A percentile compares a stretch with the other conserved stretches of the same genome.
Evolutionary conservation across 2,888 invertebrate genomes (phyloP).

Genomic region (Perizoma flavofasciatum): DNA sequence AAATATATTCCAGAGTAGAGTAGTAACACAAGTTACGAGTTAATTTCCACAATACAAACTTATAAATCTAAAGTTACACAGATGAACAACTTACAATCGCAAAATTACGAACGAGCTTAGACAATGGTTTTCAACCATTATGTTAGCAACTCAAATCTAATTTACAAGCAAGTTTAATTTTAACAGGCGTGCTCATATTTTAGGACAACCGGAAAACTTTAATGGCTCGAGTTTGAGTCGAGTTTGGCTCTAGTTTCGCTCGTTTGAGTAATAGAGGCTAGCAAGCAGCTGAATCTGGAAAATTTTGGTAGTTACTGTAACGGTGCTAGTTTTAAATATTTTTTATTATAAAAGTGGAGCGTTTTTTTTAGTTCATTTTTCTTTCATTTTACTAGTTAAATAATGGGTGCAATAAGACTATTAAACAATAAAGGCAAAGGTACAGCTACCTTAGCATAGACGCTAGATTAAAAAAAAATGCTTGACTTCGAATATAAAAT

Average conservation of each 20-base stretch:
- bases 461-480: too few relatives aligned
- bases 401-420: too few relatives aligned
- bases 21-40: not conserved
- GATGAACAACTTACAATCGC: constrained; percentile 23
- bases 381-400: too few relatives aligned
- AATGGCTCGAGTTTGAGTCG: constrained; percentile 28
- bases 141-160: constrained; percentile 37
- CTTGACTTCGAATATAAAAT: too few relatives aligned
- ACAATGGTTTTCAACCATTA: constrained; percentile 35
- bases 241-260: constrained; percentile 56
- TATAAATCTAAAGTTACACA: constrained; percentile 22
- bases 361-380: too few relatives aligned
- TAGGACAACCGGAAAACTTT: constrained; percentile 41
- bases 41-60: constrained; percentile 9
- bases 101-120: constrained; percentile 25
- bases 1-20: too few relatives aligned
- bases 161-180: constrained; percentile 48
- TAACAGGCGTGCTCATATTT: constrained; percentile 62
- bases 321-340: constrained; percentile 48
- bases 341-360: constrained; percentile 24
- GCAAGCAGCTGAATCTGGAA: constrained; percentile 60
- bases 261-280: constrained; percentile 67
- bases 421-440: too few relatives aligned
- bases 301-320: constrained; percentile 59
- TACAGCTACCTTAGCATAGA: too few relatives aligned